Percentiles rank a stretch among this genome's conserved stretches.
Conservation (phyloP, 2,113 vertebrate genomes). For the Mastomys coucha region DNA sequence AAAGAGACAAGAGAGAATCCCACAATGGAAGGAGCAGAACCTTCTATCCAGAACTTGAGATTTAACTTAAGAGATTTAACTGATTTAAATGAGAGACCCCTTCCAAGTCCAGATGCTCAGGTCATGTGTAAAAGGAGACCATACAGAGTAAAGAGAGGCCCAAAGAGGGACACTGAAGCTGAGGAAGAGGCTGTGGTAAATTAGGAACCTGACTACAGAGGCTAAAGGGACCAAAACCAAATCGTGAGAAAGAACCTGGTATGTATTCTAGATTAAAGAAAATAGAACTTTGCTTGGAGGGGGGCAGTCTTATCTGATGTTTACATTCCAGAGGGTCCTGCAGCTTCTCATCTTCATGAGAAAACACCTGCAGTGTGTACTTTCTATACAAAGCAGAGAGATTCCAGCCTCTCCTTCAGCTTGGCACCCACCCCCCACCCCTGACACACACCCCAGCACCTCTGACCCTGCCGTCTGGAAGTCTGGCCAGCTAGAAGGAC, state of each 20-base stretch:
- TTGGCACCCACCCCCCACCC: neutral
- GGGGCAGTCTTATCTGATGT: constrained; percentile 68
- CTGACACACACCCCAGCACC: neutral
- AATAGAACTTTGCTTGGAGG: constrained; percentile 7
- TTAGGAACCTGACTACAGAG: neutral
- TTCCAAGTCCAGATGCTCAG: neutral
- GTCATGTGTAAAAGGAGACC: neutral
- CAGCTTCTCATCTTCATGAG: constrained; percentile 34
- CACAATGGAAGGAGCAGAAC: neutral
- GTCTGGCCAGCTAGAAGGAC: too few relatives aligned
- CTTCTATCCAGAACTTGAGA: neutral
- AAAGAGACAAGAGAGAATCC: neutral
- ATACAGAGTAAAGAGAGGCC: neutral
- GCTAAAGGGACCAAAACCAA: neutral
- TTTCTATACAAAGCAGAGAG: neutral
- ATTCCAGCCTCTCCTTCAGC: neutral
- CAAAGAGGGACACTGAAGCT: neutral
- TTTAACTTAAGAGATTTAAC: neutral
- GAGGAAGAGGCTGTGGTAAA: neutral
- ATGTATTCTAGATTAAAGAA: constrained; percentile 1
- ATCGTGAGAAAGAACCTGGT: constrained; percentile 51
- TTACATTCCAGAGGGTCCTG: constrained; percentile 69
- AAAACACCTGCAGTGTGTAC: constrained; percentile 55
- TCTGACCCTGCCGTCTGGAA: constrained; percentile 38
- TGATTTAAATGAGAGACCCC: neutral